Percentiles rank a stretch among this genome's conserved stretches.
Conservation (phyloP, 2,888 invertebrate species). For the Alcis repandata region DNA sequence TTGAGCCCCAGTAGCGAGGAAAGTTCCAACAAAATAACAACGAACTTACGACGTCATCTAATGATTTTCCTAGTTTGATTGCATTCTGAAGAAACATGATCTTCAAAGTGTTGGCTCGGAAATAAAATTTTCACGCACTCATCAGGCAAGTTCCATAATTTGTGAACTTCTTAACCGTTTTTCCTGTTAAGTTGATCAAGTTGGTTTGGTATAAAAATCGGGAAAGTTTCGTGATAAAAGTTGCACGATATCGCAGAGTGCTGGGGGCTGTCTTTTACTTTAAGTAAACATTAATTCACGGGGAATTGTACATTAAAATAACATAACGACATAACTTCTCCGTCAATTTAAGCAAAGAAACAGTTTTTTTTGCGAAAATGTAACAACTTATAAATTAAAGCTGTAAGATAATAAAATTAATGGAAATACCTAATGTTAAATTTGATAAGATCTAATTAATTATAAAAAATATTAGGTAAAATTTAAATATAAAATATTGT, state of each 20-base stretch:
- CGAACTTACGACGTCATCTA: background rate
- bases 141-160: conserved; percentile 9
- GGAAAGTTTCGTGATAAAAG: conserved; percentile 27
- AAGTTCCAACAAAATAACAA: background rate
- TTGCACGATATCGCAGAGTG: conserved; percentile 19
- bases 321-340: background rate
- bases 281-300: conserved; percentile 1
- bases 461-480: too few relatives aligned
- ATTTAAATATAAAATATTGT: conserved; percentile 6
- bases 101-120: background rate
- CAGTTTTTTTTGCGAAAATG: too few relatives aligned
- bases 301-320: background rate
- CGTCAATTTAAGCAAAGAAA: background rate
- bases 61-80: background rate
- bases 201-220: conserved; percentile 15
- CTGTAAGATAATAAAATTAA: too few relatives aligned
- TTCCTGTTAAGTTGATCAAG: conserved; percentile 20
- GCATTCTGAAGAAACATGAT: background rate
- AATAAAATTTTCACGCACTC: conserved; percentile 9
- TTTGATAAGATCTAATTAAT: too few relatives aligned
- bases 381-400: too few relatives aligned
- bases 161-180: conserved; percentile 7
- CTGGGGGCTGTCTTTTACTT: conserved; percentile 1
- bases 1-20: too few relatives aligned
- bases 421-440: too few relatives aligned